Evolutionary conservation across 35 echinoderm and acorn worm genomes (phyloP).

Genomic region (Apostichopus californicus): DNA sequence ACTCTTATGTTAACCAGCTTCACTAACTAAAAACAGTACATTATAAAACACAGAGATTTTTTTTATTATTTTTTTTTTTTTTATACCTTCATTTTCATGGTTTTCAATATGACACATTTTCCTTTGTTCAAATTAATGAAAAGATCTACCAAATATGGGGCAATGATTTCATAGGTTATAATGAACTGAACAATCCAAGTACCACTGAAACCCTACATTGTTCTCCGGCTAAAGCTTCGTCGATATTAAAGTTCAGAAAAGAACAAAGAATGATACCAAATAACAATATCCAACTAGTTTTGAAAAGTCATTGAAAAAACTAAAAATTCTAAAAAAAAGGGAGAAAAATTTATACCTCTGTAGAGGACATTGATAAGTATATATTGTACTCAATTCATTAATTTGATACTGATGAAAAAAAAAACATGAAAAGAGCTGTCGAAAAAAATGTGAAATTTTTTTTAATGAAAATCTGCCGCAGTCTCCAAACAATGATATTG

Average conservation of each 20-base stretch:
- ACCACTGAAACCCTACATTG: no score
- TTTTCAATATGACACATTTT: no score
- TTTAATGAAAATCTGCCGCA: background rate
- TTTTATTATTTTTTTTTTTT: no score
- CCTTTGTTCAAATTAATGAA: no score
- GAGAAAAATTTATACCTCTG: background rate
- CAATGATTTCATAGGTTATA: no score
- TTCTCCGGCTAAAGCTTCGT: no score
- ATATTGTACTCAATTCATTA: background rate
- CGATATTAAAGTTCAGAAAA: background rate
- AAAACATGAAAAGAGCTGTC: background rate
- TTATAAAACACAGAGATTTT: no score
- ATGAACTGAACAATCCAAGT: no score
- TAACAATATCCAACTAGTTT: background rate
- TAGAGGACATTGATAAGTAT: background rate
- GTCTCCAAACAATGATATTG: background rate
- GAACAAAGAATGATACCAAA: background rate
- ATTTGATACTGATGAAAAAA: background rate
- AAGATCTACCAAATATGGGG: no score
- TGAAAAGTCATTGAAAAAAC: background rate
- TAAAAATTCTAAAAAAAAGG: background rate
- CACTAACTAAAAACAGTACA: no score
- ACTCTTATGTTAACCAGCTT: no score
- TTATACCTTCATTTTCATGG: no score
- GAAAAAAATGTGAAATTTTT: background rate